Conservation (phyloP, 2,797 vertebrate genomes). For the Loriculus beryllinus region DNA sequence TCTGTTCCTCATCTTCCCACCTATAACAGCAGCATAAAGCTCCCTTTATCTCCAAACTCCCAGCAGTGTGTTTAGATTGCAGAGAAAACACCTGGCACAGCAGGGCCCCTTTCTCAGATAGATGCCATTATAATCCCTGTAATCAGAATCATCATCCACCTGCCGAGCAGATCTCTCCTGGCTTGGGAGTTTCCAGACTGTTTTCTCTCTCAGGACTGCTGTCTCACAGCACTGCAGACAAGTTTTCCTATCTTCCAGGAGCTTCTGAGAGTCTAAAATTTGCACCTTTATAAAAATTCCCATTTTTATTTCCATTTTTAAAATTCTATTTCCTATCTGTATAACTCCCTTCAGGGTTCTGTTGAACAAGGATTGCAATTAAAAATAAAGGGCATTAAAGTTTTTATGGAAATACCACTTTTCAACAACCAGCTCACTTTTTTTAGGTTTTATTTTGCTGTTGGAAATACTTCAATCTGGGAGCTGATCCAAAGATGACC, state of each 20-base stretch:
- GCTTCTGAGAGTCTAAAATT: background rate
- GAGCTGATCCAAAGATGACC: slow-evolving; percentile 43
- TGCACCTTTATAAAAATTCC: background rate
- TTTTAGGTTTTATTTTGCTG: background rate
- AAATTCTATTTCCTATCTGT: background rate
- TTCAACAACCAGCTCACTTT: background rate
- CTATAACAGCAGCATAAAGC: background rate
- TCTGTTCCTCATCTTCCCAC: slow-evolving; percentile 4
- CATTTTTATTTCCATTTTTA: background rate
- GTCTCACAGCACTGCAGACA: background rate
- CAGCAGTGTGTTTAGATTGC: background rate
- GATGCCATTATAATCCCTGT: background rate
- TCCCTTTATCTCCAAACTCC: background rate
- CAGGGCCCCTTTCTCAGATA: background rate
- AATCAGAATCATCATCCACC: background rate
- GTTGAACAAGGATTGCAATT: background rate
- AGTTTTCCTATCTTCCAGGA: background rate
- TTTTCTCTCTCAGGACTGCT: background rate
- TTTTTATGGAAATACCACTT: background rate
- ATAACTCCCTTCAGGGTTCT: background rate
- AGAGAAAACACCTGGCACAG: slow-evolving; percentile 28
- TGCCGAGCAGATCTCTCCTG: background rate
- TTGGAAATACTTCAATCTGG: background rate
- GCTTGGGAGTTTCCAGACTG: background rate
- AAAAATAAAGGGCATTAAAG: background rate